Evolutionary conservation across 2,888 invertebrate species (phyloP).

Genomic region (Dione vanillae): DNA sequence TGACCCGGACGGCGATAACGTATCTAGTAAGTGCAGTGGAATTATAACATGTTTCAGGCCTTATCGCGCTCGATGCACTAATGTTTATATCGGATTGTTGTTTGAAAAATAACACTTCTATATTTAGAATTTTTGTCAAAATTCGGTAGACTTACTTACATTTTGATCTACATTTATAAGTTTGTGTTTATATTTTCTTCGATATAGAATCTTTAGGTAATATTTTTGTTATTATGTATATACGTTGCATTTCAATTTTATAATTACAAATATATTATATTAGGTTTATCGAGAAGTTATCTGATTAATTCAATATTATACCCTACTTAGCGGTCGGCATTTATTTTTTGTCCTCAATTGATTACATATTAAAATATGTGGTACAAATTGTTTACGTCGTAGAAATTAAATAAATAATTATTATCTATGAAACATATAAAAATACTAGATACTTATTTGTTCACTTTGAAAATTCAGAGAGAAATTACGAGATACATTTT

Average conservation of each 20-base stretch:
- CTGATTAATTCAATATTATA: slow-evolving; percentile 22
- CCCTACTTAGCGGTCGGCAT: slow-evolving; percentile 23
- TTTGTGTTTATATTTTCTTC: too few species aligned
- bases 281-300: slow-evolving; percentile 13
- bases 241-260: not conserved
- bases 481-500: too few species aligned
- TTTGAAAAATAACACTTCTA: slow-evolving; percentile 13
- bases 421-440: not conserved
- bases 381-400: slow-evolving; percentile 6
- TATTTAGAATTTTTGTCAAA: not conserved
- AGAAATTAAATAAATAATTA: not conserved
- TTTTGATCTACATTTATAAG: too few species aligned
- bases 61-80: slow-evolving; percentile 46
- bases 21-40: slow-evolving; percentile 58
- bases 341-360: slow-evolving; percentile 26
- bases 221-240: too few species aligned
- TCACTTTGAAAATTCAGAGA: too few species aligned
- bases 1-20: slow-evolving; percentile 61
- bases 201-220: too few species aligned
- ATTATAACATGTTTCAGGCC: slow-evolving; percentile 49
- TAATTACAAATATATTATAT: not conserved
- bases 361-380: slow-evolving; percentile 6
- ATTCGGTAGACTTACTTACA: too few species aligned
- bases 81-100: slow-evolving; percentile 26
- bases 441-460: too few species aligned